A percentile compares a stretch with the other conserved stretches of the same genome.
Evolutionary conservation across 2,797 vertebrate genomes (phyloP).

Genomic region (Microcaecilia unicolor): DNA sequence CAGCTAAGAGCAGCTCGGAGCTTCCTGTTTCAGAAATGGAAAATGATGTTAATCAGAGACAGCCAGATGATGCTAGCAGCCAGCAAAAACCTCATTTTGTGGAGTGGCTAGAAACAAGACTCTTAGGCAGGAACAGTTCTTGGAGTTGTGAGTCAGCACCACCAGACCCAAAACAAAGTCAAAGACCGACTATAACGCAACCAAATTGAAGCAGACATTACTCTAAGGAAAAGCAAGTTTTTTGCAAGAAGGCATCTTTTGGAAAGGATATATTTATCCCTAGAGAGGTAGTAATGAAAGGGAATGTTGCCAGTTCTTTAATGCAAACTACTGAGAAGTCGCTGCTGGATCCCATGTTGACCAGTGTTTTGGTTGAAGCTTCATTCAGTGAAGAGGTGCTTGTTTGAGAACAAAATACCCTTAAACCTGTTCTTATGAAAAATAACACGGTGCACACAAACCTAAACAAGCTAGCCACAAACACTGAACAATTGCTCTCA

Average conservation of each 20-base stretch:
- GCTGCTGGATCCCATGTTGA: slow-evolving; percentile 30
- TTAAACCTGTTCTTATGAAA: slow-evolving; percentile 50
- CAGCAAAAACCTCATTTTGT: slow-evolving; percentile 45
- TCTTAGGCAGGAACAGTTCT: slow-evolving; percentile 21
- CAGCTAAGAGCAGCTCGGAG: slow-evolving; percentile 39
- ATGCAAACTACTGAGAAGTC: slow-evolving; percentile 33
- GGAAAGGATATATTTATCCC: slow-evolving; percentile 40
- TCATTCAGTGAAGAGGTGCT: slow-evolving; percentile 57
- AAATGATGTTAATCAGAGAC: slow-evolving; percentile 37
- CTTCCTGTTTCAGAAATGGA: slow-evolving; percentile 47
- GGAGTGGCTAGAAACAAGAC: slow-evolving; percentile 24
- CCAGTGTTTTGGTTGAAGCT: slow-evolving; percentile 48
- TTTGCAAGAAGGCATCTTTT: slow-evolving; percentile 48
- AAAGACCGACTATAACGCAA: slow-evolving; percentile 26
- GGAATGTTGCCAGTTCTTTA: slow-evolving; percentile 23
- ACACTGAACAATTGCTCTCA: slow-evolving; percentile 55
- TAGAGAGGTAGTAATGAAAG: slow-evolving; percentile 14
- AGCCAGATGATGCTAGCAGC: slow-evolving; percentile 41
- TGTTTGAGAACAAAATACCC: slow-evolving; percentile 60
- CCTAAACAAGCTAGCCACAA: slow-evolving; percentile 54
- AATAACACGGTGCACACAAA: slow-evolving; percentile 57
- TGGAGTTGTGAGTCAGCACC: slow-evolving; percentile 51
- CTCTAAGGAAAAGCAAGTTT: slow-evolving; percentile 38
- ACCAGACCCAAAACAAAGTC: slow-evolving; percentile 39
- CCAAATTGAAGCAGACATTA: slow-evolving; percentile 32